A percentile compares a stretch with the other conserved stretches of the same genome.
Evolutionary conservation across 2,797 vertebrate genomes (phyloP).

Genomic region (Cephalopachus bancanus): DNA sequence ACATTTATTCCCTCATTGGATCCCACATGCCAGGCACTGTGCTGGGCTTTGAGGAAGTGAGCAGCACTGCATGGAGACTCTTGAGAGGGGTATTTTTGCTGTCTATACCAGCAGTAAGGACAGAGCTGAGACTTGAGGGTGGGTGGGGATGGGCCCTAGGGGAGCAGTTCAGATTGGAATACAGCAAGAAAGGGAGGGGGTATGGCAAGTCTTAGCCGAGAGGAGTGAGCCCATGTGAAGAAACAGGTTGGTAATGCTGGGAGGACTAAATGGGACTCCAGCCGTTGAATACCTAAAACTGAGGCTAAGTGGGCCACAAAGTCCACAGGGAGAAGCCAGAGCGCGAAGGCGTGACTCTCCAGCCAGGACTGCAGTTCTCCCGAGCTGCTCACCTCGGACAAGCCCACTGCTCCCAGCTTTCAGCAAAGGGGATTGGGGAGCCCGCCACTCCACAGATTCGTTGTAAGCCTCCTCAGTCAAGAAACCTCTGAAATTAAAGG

Average conservation of each 20-base stretch:
- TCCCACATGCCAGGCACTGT: neutral
- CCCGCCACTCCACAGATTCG: neutral
- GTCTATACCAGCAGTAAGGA: neutral
- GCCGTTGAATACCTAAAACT: neutral
- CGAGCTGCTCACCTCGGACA: neutral
- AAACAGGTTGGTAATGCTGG: neutral
- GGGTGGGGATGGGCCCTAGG: neutral
- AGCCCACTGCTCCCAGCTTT: neutral
- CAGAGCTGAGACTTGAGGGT: neutral
- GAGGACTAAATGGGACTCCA: neutral
- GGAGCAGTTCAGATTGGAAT: neutral
- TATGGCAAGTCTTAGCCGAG: neutral
- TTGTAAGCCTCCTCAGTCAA: neutral
- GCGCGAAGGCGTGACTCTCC: neutral
- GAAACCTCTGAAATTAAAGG: constrained; percentile 14
- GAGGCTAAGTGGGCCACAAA: neutral
- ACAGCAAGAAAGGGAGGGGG: neutral
- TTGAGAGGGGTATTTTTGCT: neutral
- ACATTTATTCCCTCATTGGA: neutral
- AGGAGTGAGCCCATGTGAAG: too few relatives aligned
- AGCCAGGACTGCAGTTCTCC: neutral
- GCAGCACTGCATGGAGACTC: neutral
- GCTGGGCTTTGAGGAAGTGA: neutral
- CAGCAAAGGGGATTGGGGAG: neutral
- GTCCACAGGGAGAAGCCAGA: neutral